phyloP scores from a whole-genome alignment of 2,113 vertebrate species.

The Mystacornis crossleyi region DNA sequence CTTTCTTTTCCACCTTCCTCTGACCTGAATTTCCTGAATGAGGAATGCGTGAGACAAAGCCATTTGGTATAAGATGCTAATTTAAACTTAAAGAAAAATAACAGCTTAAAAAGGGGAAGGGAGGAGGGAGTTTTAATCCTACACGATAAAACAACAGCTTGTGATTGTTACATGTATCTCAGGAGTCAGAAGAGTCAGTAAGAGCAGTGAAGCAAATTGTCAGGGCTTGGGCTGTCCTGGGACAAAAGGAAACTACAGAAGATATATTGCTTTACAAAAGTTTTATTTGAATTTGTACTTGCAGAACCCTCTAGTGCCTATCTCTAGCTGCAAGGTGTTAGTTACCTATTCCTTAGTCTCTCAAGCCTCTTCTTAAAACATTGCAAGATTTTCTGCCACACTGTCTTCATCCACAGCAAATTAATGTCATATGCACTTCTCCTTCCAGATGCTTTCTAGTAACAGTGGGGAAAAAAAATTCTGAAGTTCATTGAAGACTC shows the following conservation, averaged over 20 bases:
- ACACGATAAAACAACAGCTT: slow-evolving; percentile 10
- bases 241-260: neutral
- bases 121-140: neutral
- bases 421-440: neutral
- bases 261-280: neutral
- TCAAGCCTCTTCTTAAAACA: neutral
- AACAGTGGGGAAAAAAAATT: neutral
- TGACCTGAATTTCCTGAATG: slow-evolving; percentile 22
- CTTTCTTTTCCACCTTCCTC: neutral
- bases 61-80: slow-evolving; percentile 47
- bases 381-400: neutral
- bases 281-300: neutral
- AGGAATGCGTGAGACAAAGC: slow-evolving; percentile 31
- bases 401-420: neutral
- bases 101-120: slow-evolving; percentile 26
- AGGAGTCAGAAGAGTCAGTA: neutral
- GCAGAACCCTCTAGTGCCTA: neutral
- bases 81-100: slow-evolving; percentile 57
- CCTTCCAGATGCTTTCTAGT: neutral
- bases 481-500: neutral
- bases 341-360: neutral
- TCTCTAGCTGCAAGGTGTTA: neutral
- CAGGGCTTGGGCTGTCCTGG: neutral
- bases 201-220: neutral
- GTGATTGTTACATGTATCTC: neutral